Evolutionary conservation across 1,140 invertebrate species (phyloP), one percentile per base, ranked within the genome.

Genomic region (Anastrepha obliqua): DNA sequence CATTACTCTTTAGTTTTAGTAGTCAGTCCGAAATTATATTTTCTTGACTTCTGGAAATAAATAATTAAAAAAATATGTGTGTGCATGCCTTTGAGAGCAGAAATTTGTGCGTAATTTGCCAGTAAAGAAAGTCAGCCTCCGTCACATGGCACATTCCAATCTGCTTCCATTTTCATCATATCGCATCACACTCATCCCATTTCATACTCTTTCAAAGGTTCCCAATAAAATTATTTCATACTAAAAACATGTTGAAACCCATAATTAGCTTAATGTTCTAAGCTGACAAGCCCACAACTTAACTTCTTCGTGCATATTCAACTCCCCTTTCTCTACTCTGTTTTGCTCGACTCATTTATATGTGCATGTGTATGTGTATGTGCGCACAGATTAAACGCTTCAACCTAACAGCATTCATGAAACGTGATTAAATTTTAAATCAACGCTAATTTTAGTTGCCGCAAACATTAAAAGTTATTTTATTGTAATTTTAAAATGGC

Each of bases 401-500:
- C 51, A 55, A 74, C 2, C 67, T 17, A 74, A n/a, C 60, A 62
- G 13, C n/a, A 47, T 9, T 55, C 74, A 81, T 81, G 74, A 81
- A 55, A 81, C 74, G 74, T 81, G 74, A 81, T 81, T 81, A 58
- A 81, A 81, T 55, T 81, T 81, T 81, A 81, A 81, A 81, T 81
- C 74, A 55, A 81, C 47, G 74, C 74, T 81, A 81, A 81, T 81
- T 81, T 81, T 15, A 55, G 47, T 13, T 81, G 74, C 74, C n/a
- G 74, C 47, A 11, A 74, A 74, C 42, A 81, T 58, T 81, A 55
- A 81, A 81, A 51, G 42, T 81, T 15, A 81, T 55, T 81, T 81
- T 81, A 81, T 81, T 81, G 55, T 81, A 81, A 81, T 81, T 81
- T 81, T 81, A 81, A 81, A 81, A 81, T 55, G 39, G 74, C 55